Base-by-base conservation (phyloP, 2,888 invertebrate genomes). In the Julus scanicus region DNA sequence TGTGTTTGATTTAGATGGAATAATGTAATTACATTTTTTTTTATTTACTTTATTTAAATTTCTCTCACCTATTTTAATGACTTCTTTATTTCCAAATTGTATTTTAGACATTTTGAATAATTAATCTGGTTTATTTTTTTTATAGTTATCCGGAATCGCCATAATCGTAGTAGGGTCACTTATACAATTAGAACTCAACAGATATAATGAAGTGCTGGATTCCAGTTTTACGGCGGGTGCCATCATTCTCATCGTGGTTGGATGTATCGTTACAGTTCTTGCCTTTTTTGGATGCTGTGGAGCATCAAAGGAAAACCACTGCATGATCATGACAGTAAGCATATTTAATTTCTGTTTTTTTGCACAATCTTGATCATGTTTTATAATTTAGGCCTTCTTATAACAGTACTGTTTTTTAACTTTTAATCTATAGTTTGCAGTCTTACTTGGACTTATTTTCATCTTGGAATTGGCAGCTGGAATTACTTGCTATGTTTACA, bases 201-300 rank as follows among this genome's bases (percentile, higher is more conserved):
- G 94, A 87, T 95, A 96, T 90, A 97, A 97, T 92, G 95, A 95
- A 84, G 95, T 95, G 92, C 95, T 98, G 91, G 95, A 97, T 1
- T 96, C 96, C 92, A 95, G 95, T 91, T 95, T 95, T 91, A 95
- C 97, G 92, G 95, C 96, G 93, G 95, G 96, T 1, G 96, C 96
- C 0, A 94, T 97, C 29, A 94, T 98, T 86, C 94, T 99, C 90
- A 97, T 99, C 91, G 94, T 96, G 88, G 96, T 98, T 8, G 98
- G 98, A 20, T 94, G 96, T 39, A 94, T 98, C 89, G 96, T 98
- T 91, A 97, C 98, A 92, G 93, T 98, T 88, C 96, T 98, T 29
- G 97, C 98, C 87, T 98, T 98, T 94, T 96, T 99, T 91, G 99
- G 98, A 90, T 99, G 98, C 93, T 99, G 98, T 91, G 99, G 99